Base-by-base conservation (phyloP, 2,888 invertebrate species). In the Abscondita cerata region DNA sequence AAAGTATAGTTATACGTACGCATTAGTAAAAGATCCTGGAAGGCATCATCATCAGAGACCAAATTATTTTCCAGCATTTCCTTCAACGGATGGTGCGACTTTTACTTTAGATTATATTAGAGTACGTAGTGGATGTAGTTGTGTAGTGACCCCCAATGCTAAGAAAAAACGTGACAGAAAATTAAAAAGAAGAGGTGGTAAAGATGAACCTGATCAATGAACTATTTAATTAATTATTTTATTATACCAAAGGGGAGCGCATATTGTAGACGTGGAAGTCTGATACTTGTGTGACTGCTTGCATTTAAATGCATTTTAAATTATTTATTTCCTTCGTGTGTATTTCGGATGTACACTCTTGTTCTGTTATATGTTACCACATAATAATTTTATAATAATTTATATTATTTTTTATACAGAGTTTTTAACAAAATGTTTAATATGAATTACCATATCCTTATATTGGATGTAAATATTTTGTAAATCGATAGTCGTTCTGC, bases 91-190 rank as follows among this genome's bases (percentile, higher is more conserved):
- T 1, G 74, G 73, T 20, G 73, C 74, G 8, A 85, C 85, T 56
- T 93, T 91, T 88, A 87, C 89, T 64, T 83, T 94, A 81, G 93
- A 93, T 82, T 92, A 93, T 81, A 91, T 95, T 72, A 83, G 85
- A 72, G 88, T 95, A 64, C 85, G 93, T 60, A 91, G 91, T 70
- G 95, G 94, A 36, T 95, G 95, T 81, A 88, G 91, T 74, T 95
- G 95, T 81, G 89, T 91, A 78, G 85, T 93, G 65, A 83, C 82
- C 73, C 87, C 88, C 36, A 82, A 82, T 72, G 82, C 83, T 65
- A 85, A 83, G 75, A 81, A 82, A 70, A 84, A 83, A 68, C 72
- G 74, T 36, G 70, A 74, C 34, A 61, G 55, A 59, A 62, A 65
- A 33, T 38, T 61, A 13, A 64, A 62, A 53, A 64, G 57, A 68